A percentile compares a stretch with the other conserved stretches of the same genome.
Conservation (phyloP, 2,797 vertebrate genomes). For the Pseudochirops cupreus region DNA sequence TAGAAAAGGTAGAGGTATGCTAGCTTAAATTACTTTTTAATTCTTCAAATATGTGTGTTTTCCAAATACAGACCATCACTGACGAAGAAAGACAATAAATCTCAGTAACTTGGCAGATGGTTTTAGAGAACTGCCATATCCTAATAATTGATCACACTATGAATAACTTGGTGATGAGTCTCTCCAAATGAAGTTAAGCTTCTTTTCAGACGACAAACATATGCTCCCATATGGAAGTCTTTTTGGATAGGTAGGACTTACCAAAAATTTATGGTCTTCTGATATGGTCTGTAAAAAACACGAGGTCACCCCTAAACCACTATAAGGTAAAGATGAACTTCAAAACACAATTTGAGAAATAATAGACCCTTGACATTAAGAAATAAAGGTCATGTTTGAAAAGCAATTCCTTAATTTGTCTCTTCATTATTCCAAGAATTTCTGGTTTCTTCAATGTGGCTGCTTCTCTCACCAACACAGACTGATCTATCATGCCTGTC, state of each 20-base stretch:
- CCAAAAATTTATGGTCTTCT: neutral
- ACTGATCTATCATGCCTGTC: neutral
- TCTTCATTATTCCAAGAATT: conserved; percentile 17
- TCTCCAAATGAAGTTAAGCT: neutral
- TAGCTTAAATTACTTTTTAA: neutral
- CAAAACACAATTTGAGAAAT: conserved; percentile 53
- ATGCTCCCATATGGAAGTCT: neutral
- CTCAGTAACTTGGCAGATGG: neutral
- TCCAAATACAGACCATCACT: neutral
- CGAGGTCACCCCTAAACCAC: neutral
- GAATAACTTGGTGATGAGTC: neutral
- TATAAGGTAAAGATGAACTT: neutral
- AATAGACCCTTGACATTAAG: conserved; percentile 53
- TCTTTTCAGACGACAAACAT: neutral
- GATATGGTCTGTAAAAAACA: neutral
- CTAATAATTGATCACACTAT: neutral
- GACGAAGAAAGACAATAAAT: neutral
- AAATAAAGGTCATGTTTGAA: conserved; percentile 71
- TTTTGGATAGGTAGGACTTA: neutral
- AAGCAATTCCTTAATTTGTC: conserved; percentile 63
- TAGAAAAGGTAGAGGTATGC: neutral
- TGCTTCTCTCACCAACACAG: neutral
- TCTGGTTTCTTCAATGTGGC: neutral
- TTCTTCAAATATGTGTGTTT: neutral
- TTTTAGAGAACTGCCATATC: neutral